Base-by-base conservation (phyloP, 2,113 vertebrate species). In the Prunella himalayana region DNA sequence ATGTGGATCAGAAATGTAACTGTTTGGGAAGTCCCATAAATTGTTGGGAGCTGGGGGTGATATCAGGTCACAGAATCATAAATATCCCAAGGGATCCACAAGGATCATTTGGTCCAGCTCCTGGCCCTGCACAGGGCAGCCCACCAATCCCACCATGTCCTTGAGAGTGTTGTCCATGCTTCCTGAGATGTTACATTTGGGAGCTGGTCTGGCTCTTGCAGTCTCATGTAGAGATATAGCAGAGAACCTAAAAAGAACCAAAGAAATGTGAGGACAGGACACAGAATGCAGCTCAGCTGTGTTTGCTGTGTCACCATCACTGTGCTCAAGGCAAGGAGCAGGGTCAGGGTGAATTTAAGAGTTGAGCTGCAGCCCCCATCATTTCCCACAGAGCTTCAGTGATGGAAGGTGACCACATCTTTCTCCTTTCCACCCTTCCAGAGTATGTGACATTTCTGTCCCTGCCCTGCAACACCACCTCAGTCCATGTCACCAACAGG, bases 401-500 rank as follows among this genome's bases (percentile, higher is more conserved):
- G 59, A 6, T 13, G 7, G 14, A 9, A 39, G 10, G 41, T 79
- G 61, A 63, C 70, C 31, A 4, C 17, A 15, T 15, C 9, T 76
- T 91, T 50, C 49, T 91, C 80, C 25, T 96, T 76, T 71, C 95
- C 80, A 63, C 88, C 45, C 77, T 92, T 91, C 65, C 92, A 99
- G 99, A 98, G 80, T 99, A 99, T 1, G 90, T 98, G 83, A 99
- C 99, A 0, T 99, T 99, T 88, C 97, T 99, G 82, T 98, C 97
- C 4, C 69, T 99, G 88, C 98, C 99, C 22, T 94, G 95, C 37
- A 98, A 98, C 44, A 90, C 98, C 87, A 99, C 99, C 56, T 96
- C 83, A 2, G 97, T 99, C 41, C 96, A 61, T 10, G 44, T 99
- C 28, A 61, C 97, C 94, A 99, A 99, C 96, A 96, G 13, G 84